These are phyloP conservation scores for Monomorium pharaonis DNA, from an alignment of 1,140 invertebrate genomes.

Conservation along the genomic window DNA sequence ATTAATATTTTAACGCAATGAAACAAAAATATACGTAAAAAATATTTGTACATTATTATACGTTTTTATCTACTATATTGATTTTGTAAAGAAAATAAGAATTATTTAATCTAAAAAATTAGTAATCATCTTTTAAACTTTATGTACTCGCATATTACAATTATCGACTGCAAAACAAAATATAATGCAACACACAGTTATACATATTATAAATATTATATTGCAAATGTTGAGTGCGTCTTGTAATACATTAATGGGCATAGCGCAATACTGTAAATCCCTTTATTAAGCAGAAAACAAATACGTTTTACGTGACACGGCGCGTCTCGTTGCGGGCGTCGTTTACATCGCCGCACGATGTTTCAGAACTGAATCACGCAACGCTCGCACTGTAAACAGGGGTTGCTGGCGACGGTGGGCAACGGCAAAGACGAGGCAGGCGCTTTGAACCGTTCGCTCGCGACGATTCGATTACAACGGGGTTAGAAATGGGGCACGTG, in stretches of 20 bases:
- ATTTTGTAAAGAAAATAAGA: too few species aligned
- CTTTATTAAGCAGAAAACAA: neutral
- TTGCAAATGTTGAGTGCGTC: neutral
- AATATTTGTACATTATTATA: too few species aligned
- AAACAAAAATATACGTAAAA: too few species aligned
- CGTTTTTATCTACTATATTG: too few species aligned
- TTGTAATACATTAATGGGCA: neutral
- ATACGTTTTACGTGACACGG: conserved; percentile 54
- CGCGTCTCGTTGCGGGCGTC: neutral
- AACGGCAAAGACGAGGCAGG: neutral
- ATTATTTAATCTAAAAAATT: too few species aligned
- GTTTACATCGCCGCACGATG: conserved; percentile 62
- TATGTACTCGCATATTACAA: neutral
- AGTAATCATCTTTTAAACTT: too few species aligned
- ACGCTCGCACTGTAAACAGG: conserved; percentile 71
- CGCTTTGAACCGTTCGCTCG: conserved; percentile 63
- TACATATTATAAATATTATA: neutral
- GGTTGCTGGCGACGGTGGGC: conserved; percentile 5
- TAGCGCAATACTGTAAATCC: neutral
- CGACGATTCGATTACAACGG: conserved; percentile 64
- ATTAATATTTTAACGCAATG: too few species aligned
- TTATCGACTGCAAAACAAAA: neutral
- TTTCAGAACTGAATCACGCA: conserved; percentile 72
- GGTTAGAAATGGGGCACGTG: conserved; percentile 45
- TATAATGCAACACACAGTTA: neutral